Evolutionary conservation across 2,113 vertebrate species (phyloP), one percentile per base, ranked within the genome.

Genomic region (Paradoxurus hermaphroditus): DNA sequence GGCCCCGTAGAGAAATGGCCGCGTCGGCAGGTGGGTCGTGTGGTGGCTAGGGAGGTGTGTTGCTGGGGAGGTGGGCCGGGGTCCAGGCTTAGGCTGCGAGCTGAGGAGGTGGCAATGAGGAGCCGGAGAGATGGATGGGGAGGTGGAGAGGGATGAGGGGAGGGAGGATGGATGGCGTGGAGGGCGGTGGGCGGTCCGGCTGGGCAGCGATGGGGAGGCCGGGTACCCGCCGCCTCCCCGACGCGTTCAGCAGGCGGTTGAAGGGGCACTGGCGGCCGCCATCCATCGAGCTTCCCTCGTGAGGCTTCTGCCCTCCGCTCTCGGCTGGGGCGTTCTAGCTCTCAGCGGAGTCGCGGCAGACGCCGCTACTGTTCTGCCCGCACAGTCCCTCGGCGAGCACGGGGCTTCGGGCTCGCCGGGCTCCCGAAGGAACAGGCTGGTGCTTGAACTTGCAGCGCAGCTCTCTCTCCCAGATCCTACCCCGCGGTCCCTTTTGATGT

Each of bases 21-120:
- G 99, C 99, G 99, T 99, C 99, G 99, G 99, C 99, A 99, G 99
- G 99, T 99, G 98, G 99, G 99, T 99, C 39, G 59, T 19, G 86
- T 46, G 88, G 95, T 51, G 46, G 92, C 59, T 36, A 27, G 90
- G 77, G 29, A 53, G 29, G 4, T 51, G 53, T 15, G 87, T 86
- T 72, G 18, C 23, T 6, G 4, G 62, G 59, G 49, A 79, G 73
- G 75, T 23, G 93, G 53, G 95, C 83, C 31, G 25, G 46, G 51
- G 46, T 14, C 51, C 36, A 18, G 79, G 46, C 81, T 65, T 39
- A 13, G 23, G 59, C 86, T 15, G 73, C 6, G 79, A 44, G 92
- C 75, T 29, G 72, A 44, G 68, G 75, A 59, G 59, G 70, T 67
- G 46, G 65, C 27, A 59, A 31, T 6, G 59, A n/a, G 67, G 70